A percentile compares a stretch with the other conserved stretches of the same genome.
Conservation (phyloP, 1,140 invertebrate species). For the Drosophila jambulina region DNA sequence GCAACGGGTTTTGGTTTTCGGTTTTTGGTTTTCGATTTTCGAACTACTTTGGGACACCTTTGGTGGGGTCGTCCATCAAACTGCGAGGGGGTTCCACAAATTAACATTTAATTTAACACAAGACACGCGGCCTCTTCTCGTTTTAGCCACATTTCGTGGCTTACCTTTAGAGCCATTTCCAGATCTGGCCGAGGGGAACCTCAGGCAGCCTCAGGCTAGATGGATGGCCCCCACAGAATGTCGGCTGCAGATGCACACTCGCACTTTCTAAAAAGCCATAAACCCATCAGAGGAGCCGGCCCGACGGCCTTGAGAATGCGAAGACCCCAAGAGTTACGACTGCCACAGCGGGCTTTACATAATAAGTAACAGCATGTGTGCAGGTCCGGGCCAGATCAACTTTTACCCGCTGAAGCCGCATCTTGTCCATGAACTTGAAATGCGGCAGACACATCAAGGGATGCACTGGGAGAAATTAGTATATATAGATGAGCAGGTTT, state of each 20-base stretch:
- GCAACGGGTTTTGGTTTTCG: constrained; percentile 30
- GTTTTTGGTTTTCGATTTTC: constrained; percentile 4
- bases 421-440: constrained; percentile 67
- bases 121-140: constrained; percentile 18
- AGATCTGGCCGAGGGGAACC: neutral
- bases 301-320: constrained; percentile 63
- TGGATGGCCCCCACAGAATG: constrained; percentile 36
- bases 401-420: constrained; percentile 54
- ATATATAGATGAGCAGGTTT: neutral
- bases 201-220: constrained; percentile 1
- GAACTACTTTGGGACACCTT: constrained; percentile 58
- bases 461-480: neutral
- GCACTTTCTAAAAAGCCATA: constrained; percentile 74
- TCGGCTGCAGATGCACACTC: constrained; percentile 10
- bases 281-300: constrained; percentile 20
- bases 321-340: constrained; percentile 46
- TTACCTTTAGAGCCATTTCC: constrained; percentile 18
- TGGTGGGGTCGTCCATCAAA: constrained; percentile 36
- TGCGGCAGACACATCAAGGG: constrained; percentile 7
- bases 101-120: constrained; percentile 61
- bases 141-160: constrained; percentile 17
- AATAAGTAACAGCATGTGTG: constrained; percentile 45
- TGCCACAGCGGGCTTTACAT: constrained; percentile 60
- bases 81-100: constrained; percentile 25
- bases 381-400: constrained; percentile 58